phyloP scores from a whole-genome alignment of 2,113 vertebrate species.

The Lepidothrix coronata region DNA sequence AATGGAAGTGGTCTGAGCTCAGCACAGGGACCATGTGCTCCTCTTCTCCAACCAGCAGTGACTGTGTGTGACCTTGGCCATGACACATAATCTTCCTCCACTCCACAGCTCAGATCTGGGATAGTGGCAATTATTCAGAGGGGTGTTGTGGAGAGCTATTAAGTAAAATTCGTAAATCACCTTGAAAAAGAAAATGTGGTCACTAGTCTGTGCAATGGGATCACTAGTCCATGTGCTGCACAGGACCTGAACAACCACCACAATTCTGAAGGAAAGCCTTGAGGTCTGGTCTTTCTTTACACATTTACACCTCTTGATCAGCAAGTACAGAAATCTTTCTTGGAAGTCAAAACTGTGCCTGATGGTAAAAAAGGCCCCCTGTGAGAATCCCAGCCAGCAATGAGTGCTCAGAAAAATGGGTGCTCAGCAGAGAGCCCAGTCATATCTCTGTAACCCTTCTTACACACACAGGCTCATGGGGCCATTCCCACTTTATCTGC shows the following conservation, averaged over 20 bases:
- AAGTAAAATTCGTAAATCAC: constrained; percentile 4
- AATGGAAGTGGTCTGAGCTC: neutral
- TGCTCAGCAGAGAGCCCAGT: neutral
- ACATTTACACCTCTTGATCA: neutral
- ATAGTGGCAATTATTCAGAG: neutral
- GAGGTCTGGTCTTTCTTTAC: neutral
- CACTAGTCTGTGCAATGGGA: neutral
- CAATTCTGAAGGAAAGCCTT: neutral
- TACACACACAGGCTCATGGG: neutral
- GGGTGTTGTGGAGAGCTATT: neutral
- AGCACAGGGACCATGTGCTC: neutral
- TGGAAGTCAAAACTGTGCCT: neutral
- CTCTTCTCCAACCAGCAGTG: neutral
- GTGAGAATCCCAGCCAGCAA: neutral
- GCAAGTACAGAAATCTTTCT: neutral
- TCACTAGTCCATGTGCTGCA: neutral
- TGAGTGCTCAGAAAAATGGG: neutral
- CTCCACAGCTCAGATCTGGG: neutral
- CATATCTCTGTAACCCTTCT: neutral
- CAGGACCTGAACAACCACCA: neutral
- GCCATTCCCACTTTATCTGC: neutral
- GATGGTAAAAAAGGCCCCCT: neutral
- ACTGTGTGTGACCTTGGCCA: neutral
- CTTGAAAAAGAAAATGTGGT: neutral
- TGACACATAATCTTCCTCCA: neutral